Base-by-base conservation (phyloP, 2,888 invertebrate species). In the Cryptophagus acutangulus region DNA sequence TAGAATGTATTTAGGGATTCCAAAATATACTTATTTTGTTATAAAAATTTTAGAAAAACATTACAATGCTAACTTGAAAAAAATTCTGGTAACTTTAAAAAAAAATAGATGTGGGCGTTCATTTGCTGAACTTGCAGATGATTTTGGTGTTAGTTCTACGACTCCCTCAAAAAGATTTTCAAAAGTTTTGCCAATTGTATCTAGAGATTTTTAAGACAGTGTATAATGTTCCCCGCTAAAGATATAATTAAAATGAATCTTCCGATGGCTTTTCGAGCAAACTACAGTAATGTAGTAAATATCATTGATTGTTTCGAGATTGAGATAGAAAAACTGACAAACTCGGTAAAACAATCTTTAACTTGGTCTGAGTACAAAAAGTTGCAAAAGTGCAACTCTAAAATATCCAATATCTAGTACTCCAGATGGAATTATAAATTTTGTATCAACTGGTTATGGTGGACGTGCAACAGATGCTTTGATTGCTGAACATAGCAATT, bases 221-320 rank as follows among this genome's bases (percentile, higher is more conserved):
- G 20, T 20, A 20, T 29, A 34, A 5, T 26, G n/a, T n/a, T n/a
- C n/a, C n/a, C n/a, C n/a, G n/a, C n/a, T n/a, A n/a, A n/a, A 31
- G 13, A 42, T 51, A 26, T 46, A 45, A 42, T 26, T 31, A 13
- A 33, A 37, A 6, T 36, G 55, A 9, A 55, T 54, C 3, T 44
- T 49, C 55, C 56, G 12, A 42, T 47, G 17, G 20, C 53, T 4
- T 58, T 59, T 43, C 36, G 52, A 38, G 29, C 28, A 9, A 40
- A 41, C 13, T 58, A 48, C 38, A 17, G 34, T 25, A 49, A 57
- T 13, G 56, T 61, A 0, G 52, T 31, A 37, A 57, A 57, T 17
- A 65, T 67, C 2, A 63, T 65, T 17, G 65, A 66, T 34, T 67
- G 66, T 29, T 40, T 67, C 3, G 65, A 66, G 41, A 65, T 64